Evolutionary conservation across 2,888 invertebrate genomes (phyloP), one percentile per base, ranked within the genome.

Genomic region (Atherix ibis): DNA sequence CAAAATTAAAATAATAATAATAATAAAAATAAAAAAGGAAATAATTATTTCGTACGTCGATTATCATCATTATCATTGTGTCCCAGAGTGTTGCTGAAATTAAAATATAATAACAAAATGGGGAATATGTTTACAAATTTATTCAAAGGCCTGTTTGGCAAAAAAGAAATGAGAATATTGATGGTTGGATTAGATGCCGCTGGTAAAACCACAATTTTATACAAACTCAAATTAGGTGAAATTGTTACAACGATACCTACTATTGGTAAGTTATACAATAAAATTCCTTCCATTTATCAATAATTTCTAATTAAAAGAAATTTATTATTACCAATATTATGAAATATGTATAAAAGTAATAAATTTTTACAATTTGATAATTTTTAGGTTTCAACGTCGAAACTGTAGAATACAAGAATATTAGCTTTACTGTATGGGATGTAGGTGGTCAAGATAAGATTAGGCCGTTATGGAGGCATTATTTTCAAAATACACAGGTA

Each of bases 121-220:
- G 95, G 97, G 70, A 91, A 89, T 72, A 78, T 89, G 68, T 91
- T 97, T 69, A 81, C 87, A 58, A 88, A 82, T 69, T 73, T 98
- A 66, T 97, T 98, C 71, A 91, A 91, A 76, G 88, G 94, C 73
- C 85, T 98, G 52, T 97, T 98, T 69, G 97, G 98, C 71, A 98
- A 97, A 71, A 97, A 95, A 64, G 95, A 98, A 74, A 97, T 98
- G 97, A 84, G 98, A 74, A 95, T 97, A 78, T 73, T 97, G 70
- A 97, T 97, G 95, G 92, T 94, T 52, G 92, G 92, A 63, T 76
- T 94, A 62, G 95, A 97, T 75, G 95, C 95, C 58, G 97, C 97
- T 70, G 97, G 97, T 75, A 97, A 97, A 81, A 97, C 97, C 61
- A 97, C 95, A 68, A 97, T 97, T 70, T 75, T 97, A 69, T 95